Percentiles rank a stretch among this genome's conserved stretches.
Evolutionary conservation across 30 jellyfish, hydroid and myxozoan genomes (phyloP).

Genomic region (Aurelia coerulea): DNA sequence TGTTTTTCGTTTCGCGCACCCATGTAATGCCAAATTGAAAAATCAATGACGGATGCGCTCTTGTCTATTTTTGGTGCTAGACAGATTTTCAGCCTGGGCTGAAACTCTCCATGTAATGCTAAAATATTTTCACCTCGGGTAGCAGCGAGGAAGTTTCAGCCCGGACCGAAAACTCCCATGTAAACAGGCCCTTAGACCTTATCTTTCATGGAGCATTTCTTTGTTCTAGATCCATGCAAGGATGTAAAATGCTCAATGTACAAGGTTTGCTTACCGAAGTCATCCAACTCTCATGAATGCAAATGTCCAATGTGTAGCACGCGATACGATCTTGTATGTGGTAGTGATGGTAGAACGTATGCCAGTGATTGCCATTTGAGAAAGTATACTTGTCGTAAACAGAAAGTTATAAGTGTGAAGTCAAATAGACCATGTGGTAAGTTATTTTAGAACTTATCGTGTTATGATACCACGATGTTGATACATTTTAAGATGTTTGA

Average conservation of each 20-base stretch:
- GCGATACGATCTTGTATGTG: slow-evolving; percentile 67
- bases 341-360: slow-evolving; percentile 73
- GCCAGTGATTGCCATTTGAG: slow-evolving; percentile 85
- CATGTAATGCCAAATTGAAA: too few relatives aligned
- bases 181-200: too few relatives aligned
- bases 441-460: background rate
- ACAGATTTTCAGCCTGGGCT: too few relatives aligned
- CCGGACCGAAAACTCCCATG: too few relatives aligned
- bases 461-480: background rate
- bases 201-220: background rate
- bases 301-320: slow-evolving; percentile 78
- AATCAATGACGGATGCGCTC: too few relatives aligned
- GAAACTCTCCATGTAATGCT: too few relatives aligned
- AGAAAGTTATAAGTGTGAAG: slow-evolving; percentile 4
- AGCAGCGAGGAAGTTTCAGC: too few relatives aligned
- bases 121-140: too few relatives aligned
- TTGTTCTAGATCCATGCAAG: slow-evolving; percentile 81
- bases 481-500: too few relatives aligned
- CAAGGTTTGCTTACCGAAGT: slow-evolving; percentile 58
- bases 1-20: too few relatives aligned
- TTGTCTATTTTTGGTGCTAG: too few relatives aligned
- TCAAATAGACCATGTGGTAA: slow-evolving; percentile 76
- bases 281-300: slow-evolving; percentile 50
- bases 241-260: slow-evolving; percentile 44
- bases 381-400: slow-evolving; percentile 58